Evolutionary conservation across 2,797 vertebrate genomes (phyloP).

Genomic region (Parauchenoglanis ngamensis): DNA sequence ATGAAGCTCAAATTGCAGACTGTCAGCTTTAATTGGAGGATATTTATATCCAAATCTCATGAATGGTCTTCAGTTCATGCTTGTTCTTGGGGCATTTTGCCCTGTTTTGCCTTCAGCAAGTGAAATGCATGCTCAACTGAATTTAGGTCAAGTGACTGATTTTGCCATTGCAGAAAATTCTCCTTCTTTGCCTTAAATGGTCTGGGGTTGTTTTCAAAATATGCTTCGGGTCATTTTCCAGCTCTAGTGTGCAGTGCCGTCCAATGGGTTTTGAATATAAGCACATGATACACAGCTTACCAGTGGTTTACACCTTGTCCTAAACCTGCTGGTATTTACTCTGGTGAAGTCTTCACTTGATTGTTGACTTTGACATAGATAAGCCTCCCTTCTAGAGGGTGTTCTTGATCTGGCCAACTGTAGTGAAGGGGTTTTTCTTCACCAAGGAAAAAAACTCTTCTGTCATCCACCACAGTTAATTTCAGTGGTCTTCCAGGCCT

Average conservation of each 20-base stretch:
- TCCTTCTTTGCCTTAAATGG: not conserved
- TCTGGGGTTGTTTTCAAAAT: not conserved
- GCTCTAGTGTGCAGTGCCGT: slow-evolving; percentile 19
- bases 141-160: not conserved
- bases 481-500: not conserved
- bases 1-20: not conserved
- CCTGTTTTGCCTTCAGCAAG: not conserved
- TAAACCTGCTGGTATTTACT: not conserved
- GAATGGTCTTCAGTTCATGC: not conserved
- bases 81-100: not conserved
- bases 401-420: not conserved
- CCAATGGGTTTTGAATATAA: not conserved
- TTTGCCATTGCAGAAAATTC: not conserved
- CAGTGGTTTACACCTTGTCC: not conserved
- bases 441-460: not conserved
- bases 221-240: slow-evolving; percentile 17
- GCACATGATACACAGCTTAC: not conserved
- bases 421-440: not conserved
- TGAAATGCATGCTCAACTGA: not conserved
- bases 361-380: not conserved
- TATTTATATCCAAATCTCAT: not conserved
- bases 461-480: not conserved
- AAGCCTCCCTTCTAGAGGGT: not conserved
- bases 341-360: not conserved
- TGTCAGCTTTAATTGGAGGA: not conserved